A percentile compares a stretch with the other conserved stretches of the same genome.
These are phyloP conservation scores for Phoeniculus purpureus DNA, from an alignment of 2,797 vertebrate species.

Conservation along the genomic window DNA sequence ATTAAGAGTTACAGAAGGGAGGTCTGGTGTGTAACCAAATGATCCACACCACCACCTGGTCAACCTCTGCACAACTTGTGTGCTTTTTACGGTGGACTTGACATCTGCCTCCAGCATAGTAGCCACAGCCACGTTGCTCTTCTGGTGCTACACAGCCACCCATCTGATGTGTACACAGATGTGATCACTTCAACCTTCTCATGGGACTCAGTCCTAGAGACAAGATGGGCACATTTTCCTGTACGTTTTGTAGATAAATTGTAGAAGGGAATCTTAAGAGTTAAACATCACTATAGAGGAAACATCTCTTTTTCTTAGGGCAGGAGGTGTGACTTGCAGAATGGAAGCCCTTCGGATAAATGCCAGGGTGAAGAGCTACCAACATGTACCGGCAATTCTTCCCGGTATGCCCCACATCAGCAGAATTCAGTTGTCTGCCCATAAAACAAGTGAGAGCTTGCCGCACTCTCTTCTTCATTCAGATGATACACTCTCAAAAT, in stretches of 20 bases:
- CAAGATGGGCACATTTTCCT: neutral
- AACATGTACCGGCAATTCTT: neutral
- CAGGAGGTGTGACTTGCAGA: slow-evolving; percentile 1
- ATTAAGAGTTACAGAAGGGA: neutral
- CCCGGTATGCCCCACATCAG: neutral
- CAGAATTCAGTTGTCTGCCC: neutral
- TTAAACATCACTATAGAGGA: neutral
- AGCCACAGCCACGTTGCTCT: neutral
- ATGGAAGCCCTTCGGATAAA: slow-evolving; percentile 26
- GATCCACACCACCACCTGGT: neutral
- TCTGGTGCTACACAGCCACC: neutral
- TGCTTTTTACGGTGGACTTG: neutral
- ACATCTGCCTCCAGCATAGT: neutral
- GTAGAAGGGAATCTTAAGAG: neutral
- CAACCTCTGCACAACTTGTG: neutral
- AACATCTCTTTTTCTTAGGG: neutral
- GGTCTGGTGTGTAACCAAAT: neutral
- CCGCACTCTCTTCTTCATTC: neutral
- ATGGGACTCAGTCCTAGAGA: neutral
- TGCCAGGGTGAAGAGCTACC: neutral
- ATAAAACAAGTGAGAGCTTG: slow-evolving; percentile 35
- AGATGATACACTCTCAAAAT: slow-evolving; percentile 20
- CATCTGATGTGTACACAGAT: neutral
- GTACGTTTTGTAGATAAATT: neutral
- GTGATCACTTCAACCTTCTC: neutral